A percentile compares a stretch with the other conserved stretches of the same genome.
These are phyloP conservation scores for Esox lucius DNA, from an alignment of 2,797 vertebrate genomes.

Conservation along the genomic window DNA sequence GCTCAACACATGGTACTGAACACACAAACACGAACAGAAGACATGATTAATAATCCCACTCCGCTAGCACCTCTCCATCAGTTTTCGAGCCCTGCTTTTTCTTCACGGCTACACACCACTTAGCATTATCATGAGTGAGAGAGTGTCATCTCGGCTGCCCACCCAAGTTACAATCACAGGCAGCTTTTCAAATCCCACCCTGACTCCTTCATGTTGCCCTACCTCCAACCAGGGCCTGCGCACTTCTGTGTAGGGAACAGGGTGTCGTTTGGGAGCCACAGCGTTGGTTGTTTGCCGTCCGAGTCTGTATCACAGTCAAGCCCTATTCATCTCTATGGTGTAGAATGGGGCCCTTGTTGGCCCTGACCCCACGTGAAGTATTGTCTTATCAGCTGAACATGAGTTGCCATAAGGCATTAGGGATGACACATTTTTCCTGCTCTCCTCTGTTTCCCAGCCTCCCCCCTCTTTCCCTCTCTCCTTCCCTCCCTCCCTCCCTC, in stretches of 20 bases:
- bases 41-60: constrained; percentile 22
- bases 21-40: constrained; percentile 25
- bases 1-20: constrained; percentile 2
- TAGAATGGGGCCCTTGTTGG: constrained; percentile 73
- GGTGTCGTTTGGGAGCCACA: neutral
- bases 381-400: constrained; percentile 73
- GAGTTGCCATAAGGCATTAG: constrained; percentile 72
- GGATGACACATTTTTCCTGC: constrained; percentile 55
- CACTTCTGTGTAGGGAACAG: neutral
- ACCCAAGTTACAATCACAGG: constrained; percentile 45
- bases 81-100: constrained; percentile 37
- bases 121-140: constrained; percentile 53
- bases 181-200: neutral
- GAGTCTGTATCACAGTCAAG: constrained; percentile 64
- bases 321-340: constrained; percentile 64
- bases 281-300: constrained; percentile 5
- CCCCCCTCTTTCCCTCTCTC: constrained; percentile 37
- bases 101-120: constrained; percentile 31
- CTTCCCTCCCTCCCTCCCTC: constrained; percentile 54
- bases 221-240: neutral
- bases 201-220: neutral
- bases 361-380: constrained; percentile 73
- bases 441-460: constrained; percentile 32
- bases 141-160: constrained; percentile 44
- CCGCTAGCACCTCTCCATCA: constrained; percentile 45